Base-by-base conservation (phyloP, 2,797 vertebrate genomes). In the Poecilia velifera region DNA sequence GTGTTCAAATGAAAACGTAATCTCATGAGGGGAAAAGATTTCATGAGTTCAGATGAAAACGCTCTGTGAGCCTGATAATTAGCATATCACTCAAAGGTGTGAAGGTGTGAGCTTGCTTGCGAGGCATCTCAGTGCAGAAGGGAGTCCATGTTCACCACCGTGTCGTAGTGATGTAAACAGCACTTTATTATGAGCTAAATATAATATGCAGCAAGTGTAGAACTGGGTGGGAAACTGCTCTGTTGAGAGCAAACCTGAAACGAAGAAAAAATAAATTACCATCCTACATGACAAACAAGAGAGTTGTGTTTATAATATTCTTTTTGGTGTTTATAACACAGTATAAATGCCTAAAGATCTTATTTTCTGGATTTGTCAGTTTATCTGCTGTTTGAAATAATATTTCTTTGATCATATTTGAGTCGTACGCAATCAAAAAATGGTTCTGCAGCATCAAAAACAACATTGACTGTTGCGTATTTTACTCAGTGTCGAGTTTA, bases 31-130 rank as follows among this genome's bases (percentile, higher is more conserved):
- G 34, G 16, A 71, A 74, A 75, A 77, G 72, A 77, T 43, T 74
- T 59, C 55, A 82, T 85, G 46, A 81, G 76, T 85, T 87, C 77
- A 79, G 74, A 79, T 84, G 82, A 82, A 87, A 86, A 85, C 85
- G 83, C 81, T 87, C 62, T 31, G 77, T 34, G 43, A 84, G 84
- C 76, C 47, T 77, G 53, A 82, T 86, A 45, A 87, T 86, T 90
- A 77, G 86, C 80, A 83, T 85, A 79, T 77, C 34, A 76, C 31
- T 76, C 76, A 64, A 77, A 81, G 45, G 70, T 64, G 57, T 72
- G 77, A 88, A 76, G 72, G 73, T 90, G 78, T 57, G 77, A 76
- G 78, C 20, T 73, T 77, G 43, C 81, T 72, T 73, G 28, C 20
- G 36, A 84, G 57, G 45, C 55, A 80, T 82, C 51, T 84, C 53